Evolutionary conservation across 1,140 invertebrate genomes (phyloP).

Genomic region (Meloidogyne exigua): DNA sequence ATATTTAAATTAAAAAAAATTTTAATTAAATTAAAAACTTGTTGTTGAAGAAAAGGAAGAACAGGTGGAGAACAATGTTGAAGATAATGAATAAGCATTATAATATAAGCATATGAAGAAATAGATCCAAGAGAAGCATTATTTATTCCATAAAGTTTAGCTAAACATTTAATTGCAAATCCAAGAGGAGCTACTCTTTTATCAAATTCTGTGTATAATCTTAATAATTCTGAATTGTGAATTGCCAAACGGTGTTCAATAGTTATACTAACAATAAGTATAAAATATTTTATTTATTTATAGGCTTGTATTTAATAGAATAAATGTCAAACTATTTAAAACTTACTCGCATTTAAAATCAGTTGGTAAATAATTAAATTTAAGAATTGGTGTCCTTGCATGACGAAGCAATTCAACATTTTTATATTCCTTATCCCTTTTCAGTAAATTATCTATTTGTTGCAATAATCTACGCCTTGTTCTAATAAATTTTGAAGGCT

Average conservation of each 20-base stretch:
- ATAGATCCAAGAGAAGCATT: constrained; percentile 25
- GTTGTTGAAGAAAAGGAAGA: constrained; percentile 26
- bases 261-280: constrained; percentile 1
- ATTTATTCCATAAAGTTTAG: constrained; percentile 22
- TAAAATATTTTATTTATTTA: no score
- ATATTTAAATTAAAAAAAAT: neutral
- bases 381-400: constrained; percentile 27
- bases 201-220: constrained; percentile 21
- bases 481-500: neutral
- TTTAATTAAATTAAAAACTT: neutral
- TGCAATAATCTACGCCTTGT: neutral
- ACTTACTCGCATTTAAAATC: constrained; percentile 16
- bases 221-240: constrained; percentile 30
- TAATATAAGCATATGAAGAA: constrained; percentile 27
- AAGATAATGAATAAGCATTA: constrained; percentile 28
- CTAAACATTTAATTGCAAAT: constrained; percentile 27
- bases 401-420: neutral
- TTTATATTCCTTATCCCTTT: neutral
- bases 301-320: no score
- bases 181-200: constrained; percentile 24
- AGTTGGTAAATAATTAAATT: constrained; percentile 12
- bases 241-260: constrained; percentile 20
- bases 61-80: constrained; percentile 25
- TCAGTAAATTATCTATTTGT: neutral
- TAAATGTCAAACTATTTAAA: no score